A percentile compares a stretch with the other conserved stretches of the same genome.
Evolutionary conservation across 2,113 vertebrate genomes (phyloP).

Genomic region (Dicentrarchus labrax): DNA sequence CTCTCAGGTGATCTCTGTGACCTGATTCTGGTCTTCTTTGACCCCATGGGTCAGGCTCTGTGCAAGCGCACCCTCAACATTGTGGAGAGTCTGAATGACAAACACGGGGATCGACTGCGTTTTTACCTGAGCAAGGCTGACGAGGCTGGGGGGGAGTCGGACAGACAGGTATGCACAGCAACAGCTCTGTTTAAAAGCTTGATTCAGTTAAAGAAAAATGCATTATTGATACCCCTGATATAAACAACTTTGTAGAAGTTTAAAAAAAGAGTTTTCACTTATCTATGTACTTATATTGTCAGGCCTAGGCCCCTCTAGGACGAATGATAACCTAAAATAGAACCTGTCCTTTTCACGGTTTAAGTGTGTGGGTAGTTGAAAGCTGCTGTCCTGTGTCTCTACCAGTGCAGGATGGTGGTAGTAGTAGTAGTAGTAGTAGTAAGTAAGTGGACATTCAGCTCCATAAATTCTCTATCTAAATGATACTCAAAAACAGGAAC

Average conservation of each 20-base stretch:
- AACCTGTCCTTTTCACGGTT: neutral
- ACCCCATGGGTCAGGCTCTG: slow-evolving; percentile 90
- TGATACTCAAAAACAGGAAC: neutral
- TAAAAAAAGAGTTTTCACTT: no score
- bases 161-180: slow-evolving; percentile 82
- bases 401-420: neutral
- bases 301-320: neutral
- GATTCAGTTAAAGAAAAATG: neutral
- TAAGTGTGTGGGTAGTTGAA: neutral
- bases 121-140: slow-evolving; percentile 90
- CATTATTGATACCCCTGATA: neutral
- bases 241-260: no score
- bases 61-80: slow-evolving; percentile 90
- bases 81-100: slow-evolving; percentile 87
- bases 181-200: neutral
- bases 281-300: neutral
- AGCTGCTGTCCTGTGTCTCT: slow-evolving; percentile 5
- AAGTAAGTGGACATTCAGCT: neutral
- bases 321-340: neutral
- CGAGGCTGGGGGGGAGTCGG: slow-evolving; percentile 87
- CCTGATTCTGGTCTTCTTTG: slow-evolving; percentile 89
- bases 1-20: slow-evolving; percentile 87
- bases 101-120: slow-evolving; percentile 84
- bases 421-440: neutral
- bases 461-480: neutral